phyloP scores from a whole-genome alignment of 2,888 invertebrate species.

The Pherbina coryleti region DNA sequence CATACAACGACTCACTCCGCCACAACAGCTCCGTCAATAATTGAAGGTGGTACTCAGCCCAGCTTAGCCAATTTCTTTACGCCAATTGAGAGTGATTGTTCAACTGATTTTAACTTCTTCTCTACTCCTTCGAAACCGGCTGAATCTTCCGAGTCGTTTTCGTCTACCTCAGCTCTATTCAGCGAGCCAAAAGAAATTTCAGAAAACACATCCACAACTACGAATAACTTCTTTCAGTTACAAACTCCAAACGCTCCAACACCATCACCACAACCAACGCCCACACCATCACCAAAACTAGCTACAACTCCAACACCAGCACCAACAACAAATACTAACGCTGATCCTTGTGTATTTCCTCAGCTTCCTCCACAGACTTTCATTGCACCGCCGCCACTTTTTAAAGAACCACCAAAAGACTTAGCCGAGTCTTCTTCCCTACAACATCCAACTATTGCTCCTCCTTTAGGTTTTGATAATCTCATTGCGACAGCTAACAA shows the following conservation, averaged over 20 bases:
- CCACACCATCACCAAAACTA: slow-evolving; percentile 23
- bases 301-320: slow-evolving; percentile 24
- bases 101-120: slow-evolving; percentile 48
- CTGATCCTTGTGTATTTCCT: slow-evolving; percentile 33
- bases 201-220: neutral
- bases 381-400: slow-evolving; percentile 33
- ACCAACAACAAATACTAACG: neutral
- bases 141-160: neutral
- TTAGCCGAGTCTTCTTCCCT: neutral
- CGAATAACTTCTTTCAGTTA: neutral
- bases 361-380: slow-evolving; percentile 35
- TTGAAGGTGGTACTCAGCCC: slow-evolving; percentile 31
- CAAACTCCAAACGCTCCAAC: neutral
- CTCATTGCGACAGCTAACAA: slow-evolving; percentile 32
- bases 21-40: neutral
- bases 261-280: slow-evolving; percentile 18
- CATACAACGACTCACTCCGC: neutral
- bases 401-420: slow-evolving; percentile 9
- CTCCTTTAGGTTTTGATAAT: slow-evolving; percentile 54
- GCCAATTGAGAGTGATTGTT: slow-evolving; percentile 14
- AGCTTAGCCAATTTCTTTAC: slow-evolving; percentile 49
- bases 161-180: neutral
- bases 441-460: slow-evolving; percentile 28
- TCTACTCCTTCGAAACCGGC: slow-evolving; percentile 25
- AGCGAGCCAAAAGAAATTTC: neutral